These are phyloP conservation scores for Erebia aethiops DNA, from an alignment of 2,888 invertebrate species.

Conservation along the genomic window DNA sequence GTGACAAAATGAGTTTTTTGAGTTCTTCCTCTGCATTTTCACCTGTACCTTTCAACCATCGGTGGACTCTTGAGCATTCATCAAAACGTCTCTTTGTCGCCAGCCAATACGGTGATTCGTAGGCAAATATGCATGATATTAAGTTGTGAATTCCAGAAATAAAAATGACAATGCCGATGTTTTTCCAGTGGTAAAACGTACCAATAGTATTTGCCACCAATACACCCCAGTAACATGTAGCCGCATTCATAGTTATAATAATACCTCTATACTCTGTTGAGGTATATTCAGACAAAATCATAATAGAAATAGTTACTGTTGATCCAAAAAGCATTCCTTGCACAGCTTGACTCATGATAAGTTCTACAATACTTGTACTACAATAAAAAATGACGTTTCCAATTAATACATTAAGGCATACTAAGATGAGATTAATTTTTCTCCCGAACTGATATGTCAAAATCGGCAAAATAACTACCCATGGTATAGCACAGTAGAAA, in stretches of 20 bases:
- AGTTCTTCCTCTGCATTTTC: constrained; percentile 36
- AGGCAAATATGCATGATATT: constrained; percentile 29
- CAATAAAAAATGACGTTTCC: constrained; percentile 22
- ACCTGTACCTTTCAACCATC: constrained; percentile 39
- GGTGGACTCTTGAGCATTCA: constrained; percentile 36
- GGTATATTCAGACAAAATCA: constrained; percentile 38
- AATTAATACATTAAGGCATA: constrained; percentile 11
- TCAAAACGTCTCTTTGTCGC: constrained; percentile 38
- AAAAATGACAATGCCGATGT: constrained; percentile 35
- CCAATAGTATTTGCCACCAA: constrained; percentile 43
- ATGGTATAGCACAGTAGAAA: constrained; percentile 1
- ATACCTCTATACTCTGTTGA: constrained; percentile 38
- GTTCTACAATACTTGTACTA: constrained; percentile 16
- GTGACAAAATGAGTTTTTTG: constrained; percentile 29
- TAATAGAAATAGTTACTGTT: constrained; percentile 23
- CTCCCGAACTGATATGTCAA: constrained; percentile 15
- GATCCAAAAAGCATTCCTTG: constrained; percentile 30
- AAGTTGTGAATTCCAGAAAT: constrained; percentile 35
- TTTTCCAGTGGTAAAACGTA: constrained; percentile 41
- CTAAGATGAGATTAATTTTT: constrained; percentile 12
- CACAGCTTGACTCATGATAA: constrained; percentile 26
- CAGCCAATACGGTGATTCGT: constrained; percentile 42
- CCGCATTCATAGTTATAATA: constrained; percentile 38
- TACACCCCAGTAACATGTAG: constrained; percentile 38
- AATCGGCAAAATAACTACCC: neutral